Evolutionary conservation across 2,797 vertebrate species (phyloP), one percentile per base, ranked within the genome.

Genomic region (Enteromius argenteus): DNA sequence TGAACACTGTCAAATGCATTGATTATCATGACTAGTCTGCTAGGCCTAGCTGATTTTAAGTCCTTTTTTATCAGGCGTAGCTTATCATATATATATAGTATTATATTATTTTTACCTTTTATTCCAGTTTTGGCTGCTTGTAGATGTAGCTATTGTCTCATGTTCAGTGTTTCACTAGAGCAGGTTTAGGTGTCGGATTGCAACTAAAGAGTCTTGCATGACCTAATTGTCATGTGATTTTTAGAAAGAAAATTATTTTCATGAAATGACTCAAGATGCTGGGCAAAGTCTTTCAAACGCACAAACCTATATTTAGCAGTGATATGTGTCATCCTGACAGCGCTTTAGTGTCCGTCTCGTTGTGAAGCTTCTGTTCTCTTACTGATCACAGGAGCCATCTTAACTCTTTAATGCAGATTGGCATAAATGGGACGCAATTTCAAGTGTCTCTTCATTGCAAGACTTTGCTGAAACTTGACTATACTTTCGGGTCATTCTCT

Each of bases 201-300:
- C 77, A 67, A 9, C 60, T 46, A 10, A 19, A 49, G 5, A 46
- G 23, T 51, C 77, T 51, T 67, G 62, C 13, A 17, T 79, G 77
- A 51, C 44, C 62, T 35, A 67, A 17, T 51, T 30, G 21, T 49
- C 62, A 79, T 66, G 77, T 51, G 62, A 66, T 79, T 35, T 5
- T 7, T 67, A 30, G 13, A 27, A 35, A 42, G 37, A 42, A 21
- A 8, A 21, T 23, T 67, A 10, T 78, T 64, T 51, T 67, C 7
- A n/a, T 32, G 1, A 42, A 60, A 27, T 27, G 56, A 77, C 37
- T 77, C 37, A 60, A 44, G 56, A 78, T 62, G 75, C 73, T 75
- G 51, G 32, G 51, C 73, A 39, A 39, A 64, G 17, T n/a, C 56
- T 78, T 64, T 64, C 4, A 46, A 78, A 64, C 17, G 13, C 23